These are phyloP conservation scores for Drosophila testacea DNA, from an alignment of 2,888 invertebrate species.

Conservation along the genomic window DNA sequence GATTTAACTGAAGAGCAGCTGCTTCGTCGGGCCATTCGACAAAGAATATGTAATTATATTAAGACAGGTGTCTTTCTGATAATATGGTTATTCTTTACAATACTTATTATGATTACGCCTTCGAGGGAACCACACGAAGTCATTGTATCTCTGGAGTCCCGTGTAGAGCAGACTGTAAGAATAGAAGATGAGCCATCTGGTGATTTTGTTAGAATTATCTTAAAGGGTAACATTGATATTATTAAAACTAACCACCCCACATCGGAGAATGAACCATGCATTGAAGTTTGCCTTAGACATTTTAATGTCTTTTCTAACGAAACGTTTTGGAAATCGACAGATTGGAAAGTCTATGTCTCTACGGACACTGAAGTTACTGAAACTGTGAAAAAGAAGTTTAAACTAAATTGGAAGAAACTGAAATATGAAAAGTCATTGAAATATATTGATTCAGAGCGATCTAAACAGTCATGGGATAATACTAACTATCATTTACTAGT, in stretches of 20 bases:
- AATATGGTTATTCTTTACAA: conserved; percentile 3
- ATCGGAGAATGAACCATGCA: neutral
- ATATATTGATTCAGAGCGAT: neutral
- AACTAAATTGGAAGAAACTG: neutral
- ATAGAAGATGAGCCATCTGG: neutral
- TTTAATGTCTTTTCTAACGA: neutral
- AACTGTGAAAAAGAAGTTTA: neutral
- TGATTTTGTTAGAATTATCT: neutral
- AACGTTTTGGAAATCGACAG: neutral
- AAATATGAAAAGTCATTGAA: neutral
- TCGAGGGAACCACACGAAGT: neutral
- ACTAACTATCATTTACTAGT: neutral
- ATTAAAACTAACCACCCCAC: neutral
- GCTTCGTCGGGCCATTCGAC: neutral
- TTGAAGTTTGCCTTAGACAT: neutral
- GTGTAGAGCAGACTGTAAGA: neutral
- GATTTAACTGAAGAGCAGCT: neutral
- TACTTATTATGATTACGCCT: neutral
- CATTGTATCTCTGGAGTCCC: neutral
- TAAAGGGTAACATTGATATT: conserved; percentile 1
- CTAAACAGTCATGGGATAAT: neutral
- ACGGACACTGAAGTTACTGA: neutral
- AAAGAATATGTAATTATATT: neutral
- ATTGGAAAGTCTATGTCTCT: conserved; percentile 4
- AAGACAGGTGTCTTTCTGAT: neutral